Base-by-base conservation (phyloP, 2,113 vertebrate genomes). In the Lophochroa leadbeateri region DNA sequence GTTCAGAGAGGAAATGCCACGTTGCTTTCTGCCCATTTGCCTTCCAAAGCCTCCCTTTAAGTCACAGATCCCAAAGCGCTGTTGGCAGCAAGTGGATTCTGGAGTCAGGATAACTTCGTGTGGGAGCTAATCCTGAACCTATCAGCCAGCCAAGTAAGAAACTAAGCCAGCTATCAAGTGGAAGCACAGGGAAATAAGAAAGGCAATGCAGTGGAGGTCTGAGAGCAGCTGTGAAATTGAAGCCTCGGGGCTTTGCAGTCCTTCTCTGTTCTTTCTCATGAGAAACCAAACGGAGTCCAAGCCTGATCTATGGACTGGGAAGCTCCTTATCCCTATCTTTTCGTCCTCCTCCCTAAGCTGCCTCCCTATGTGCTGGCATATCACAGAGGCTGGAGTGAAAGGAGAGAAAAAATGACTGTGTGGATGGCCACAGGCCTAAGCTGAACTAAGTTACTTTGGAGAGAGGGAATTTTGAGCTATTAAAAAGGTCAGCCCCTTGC, bases 81-180 rank as follows among this genome's bases (percentile, higher is more conserved):
- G 1, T 43, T 72, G 11, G 39, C 39, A n/a, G 27, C 25, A 19
- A 58, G 55, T 44, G 53, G 41, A n/a, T 67, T 27, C 28, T 37
- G 14, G 47, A 57, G 43, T 21, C 12, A 8, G 55, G 27, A 5
- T 17, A 6, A 19, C 0, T 2, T 7, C 33, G 12, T 3, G 49
- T 3, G 12, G 60, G 37, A 68, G 43, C 83, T 61, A 65, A 80
- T 43, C 64, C 39, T 5, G 23, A 86, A 71, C 35, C 37, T 31
- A 2, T 7, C 57, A 37, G 75, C 46, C 57, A 31, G 58, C 18
- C 58, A 18, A 35, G 44, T 18, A 33, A 58, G 76, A 52, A 81
- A n/a, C 17, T 6, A n/a, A 77, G 46, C n/a, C 57, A 35, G 65
- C 94, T 79, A 5, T 53, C 39, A 0, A 58, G 74, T 47, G 78